Conservation (phyloP, 2,113 vertebrate genomes). For the Marcusenius ussheri region DNA sequence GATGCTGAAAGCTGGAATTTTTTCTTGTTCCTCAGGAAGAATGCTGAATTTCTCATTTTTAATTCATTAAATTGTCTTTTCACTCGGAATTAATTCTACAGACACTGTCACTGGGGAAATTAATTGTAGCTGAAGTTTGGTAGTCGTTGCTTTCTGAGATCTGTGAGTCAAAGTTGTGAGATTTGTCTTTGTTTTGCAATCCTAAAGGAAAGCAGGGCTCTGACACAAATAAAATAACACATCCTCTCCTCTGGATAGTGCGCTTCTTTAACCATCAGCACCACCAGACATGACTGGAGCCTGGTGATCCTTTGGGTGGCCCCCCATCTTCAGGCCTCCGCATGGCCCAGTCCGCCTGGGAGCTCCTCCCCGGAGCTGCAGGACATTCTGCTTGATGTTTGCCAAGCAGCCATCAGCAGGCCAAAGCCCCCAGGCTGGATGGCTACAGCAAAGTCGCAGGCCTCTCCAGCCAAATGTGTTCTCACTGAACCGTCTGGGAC, state of each 20-base stretch:
- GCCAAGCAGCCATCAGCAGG: background rate
- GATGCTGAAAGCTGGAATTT: background rate
- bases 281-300: background rate
- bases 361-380: background rate
- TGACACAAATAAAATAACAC: background rate
- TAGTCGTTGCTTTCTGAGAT: background rate
- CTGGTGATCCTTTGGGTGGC: background rate
- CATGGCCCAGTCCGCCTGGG: background rate
- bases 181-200: background rate
- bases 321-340: background rate
- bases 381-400: background rate
- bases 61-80: background rate
- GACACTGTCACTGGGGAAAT: background rate
- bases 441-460: background rate
- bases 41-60: background rate
- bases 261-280: background rate
- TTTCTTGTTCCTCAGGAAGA: background rate
- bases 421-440: background rate
- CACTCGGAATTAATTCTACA: background rate
- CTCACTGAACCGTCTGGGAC: slow-evolving; percentile 12
- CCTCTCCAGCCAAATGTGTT: background rate
- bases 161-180: background rate
- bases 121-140: background rate
- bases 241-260: background rate
- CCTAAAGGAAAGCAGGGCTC: background rate